Base-by-base conservation (phyloP, 2,797 vertebrate genomes). In the Leucoraja ocellata region DNA sequence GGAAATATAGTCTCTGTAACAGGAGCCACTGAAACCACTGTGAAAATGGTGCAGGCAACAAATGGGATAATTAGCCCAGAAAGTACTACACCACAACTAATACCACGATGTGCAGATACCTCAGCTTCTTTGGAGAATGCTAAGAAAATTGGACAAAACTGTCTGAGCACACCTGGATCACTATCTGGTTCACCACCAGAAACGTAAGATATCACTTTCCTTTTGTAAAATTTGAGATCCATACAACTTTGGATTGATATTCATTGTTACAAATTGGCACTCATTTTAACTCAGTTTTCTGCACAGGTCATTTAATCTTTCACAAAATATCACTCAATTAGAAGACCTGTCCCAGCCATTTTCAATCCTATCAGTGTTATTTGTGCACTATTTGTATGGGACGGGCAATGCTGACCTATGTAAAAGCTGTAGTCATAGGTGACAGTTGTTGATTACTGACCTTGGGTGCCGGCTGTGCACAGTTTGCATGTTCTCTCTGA, bases 21-120 rank as follows among this genome's bases (percentile, higher is more conserved):
- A 86, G 97, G 96, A 95, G 97, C 95, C 93, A 95, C 96, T 54
- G 97, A 97, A 95, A 95, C 96, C 94, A 94, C 96, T 0, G 97
- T 96, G 93, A 97, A 97, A 94, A 97, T 98, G 94, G 95, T 95
- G 94, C 93, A 95, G 94, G 95, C 95, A 93, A 95, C 96, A 93
- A 94, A 98, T 91, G 94, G 97, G 94, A 95, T 96, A 94, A 93
- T 95, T 93, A 96, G 94, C 93, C 94, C 97, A 0, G 97, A 97
- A 46, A 94, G 95, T 91, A 95, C 96, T 88, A 96, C 96, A 93
- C 96, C 97, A 77, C 97, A 97, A 79, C 95, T 99, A 94, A 97
- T 98, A 94, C 96, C 98, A 93, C 97, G 98, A 95, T 98, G 98
- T 80, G 93, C 96, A 0, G 98, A 98, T 93, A 95, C 95, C 77